Base-by-base conservation (phyloP, 2,113 vertebrate genomes). In the Loxodonta africana region DNA sequence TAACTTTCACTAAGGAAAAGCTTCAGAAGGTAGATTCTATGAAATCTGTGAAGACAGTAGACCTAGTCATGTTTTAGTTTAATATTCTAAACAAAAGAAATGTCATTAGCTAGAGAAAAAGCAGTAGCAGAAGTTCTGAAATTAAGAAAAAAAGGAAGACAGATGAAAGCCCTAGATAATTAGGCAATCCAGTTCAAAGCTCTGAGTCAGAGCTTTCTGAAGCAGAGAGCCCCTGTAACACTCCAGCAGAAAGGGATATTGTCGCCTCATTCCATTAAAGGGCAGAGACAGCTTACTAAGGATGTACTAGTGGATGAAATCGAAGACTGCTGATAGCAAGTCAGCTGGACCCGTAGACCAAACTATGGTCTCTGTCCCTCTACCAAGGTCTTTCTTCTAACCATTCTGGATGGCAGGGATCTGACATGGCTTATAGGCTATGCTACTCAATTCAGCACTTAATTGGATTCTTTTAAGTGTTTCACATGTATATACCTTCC, bases 121-220 rank as follows among this genome's bases (percentile, higher is more conserved):
- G 73, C 78, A 88, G 33, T 63, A 63, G 76, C 8, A 62, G 8
- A 96, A 95, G 76, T 90, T 91, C 51, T 92, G 69, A 97, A 96
- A 95, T 82, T 89, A 85, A 80, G 60, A 3, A 11, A 10, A 78
- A 92, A 11, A 88, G 18, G 44, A 93, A 95, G 21, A 83, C 78
- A 83, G 91, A 97, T 94, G 81, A 97, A 95, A 97, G 92, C 41
- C 73, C 41, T 71, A 62, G 84, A n/a, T 95, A 91, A 94, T 48
- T 30, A 90, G 46, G 85, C 84, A 95, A 86, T 94, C 57, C 65
- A 94, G 74, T 89, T 88, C 94, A 98, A 94, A 89, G 89, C 92
- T 93, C 26, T 95, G 80, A 95, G 62, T 95, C 77, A 97, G 84
- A 88, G 44, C 60, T 77, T 81, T 82, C 63, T 90, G 76, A 84